Evolutionary conservation across 2,113 vertebrate genomes (phyloP).

Genomic region (Hyperopisus bebe): DNA sequence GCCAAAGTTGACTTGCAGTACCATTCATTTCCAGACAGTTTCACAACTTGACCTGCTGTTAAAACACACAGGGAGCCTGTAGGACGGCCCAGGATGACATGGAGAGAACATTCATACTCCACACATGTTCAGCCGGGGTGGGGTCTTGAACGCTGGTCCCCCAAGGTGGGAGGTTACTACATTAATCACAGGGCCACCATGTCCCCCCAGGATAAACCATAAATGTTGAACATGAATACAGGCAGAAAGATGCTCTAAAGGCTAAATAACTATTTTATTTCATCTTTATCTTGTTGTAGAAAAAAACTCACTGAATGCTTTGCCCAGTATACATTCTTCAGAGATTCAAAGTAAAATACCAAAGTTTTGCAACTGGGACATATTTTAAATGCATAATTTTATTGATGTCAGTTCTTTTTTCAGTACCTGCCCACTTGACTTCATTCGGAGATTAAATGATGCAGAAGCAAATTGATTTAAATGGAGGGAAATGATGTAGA

Average conservation of each 20-base stretch:
- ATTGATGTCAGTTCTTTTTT: not conserved
- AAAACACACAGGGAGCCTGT: not conserved
- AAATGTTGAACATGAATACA: not conserved
- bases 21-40: not conserved
- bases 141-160: not conserved
- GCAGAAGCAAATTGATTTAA: not conserved
- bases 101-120: not conserved
- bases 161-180: not conserved
- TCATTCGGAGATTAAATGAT: constrained; percentile 6
- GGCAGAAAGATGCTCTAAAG: not conserved
- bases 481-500: not conserved
- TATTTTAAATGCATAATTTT: not conserved
- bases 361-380: not conserved
- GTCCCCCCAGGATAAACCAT: not conserved
- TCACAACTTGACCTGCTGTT: not conserved
- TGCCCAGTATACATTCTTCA: not conserved
- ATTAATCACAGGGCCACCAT: not conserved
- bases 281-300: not conserved
- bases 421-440: not conserved
- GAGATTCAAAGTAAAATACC: not conserved
- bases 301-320: not conserved
- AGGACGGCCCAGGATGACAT: not conserved
- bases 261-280: not conserved
- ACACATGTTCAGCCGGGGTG: not conserved
- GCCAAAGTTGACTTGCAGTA: not conserved